Conservation (phyloP, 1,140 invertebrate species). For the Drosophila sechellia region DNA sequence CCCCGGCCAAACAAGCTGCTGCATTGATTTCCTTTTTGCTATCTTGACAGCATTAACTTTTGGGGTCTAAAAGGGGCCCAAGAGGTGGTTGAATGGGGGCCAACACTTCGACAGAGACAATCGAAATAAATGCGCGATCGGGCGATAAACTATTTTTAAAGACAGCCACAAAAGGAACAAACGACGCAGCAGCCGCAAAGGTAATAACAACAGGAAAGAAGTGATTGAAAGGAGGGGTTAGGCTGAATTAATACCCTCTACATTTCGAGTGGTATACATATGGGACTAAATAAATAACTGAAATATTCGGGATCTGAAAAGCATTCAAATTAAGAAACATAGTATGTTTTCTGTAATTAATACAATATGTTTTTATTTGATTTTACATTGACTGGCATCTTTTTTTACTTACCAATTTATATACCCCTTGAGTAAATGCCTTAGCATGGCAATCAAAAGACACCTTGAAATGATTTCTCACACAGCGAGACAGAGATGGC, state of each 20-base stretch:
- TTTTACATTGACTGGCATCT: too few relatives aligned
- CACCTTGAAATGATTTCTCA: slow-evolving; percentile 72
- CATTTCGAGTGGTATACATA: not conserved
- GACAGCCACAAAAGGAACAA: slow-evolving; percentile 74
- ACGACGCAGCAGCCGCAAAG: slow-evolving; percentile 35
- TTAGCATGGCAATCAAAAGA: slow-evolving; percentile 36
- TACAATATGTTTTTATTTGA: too few relatives aligned
- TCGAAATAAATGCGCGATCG: slow-evolving; percentile 82
- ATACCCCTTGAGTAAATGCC: not conserved
- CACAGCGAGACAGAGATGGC: slow-evolving; percentile 60
- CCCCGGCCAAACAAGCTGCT: slow-evolving; percentile 40
- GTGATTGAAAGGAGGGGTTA: not conserved
- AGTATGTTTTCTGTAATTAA: too few relatives aligned
- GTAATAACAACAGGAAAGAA: slow-evolving; percentile 35
- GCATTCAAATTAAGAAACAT: too few relatives aligned
- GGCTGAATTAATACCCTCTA: slow-evolving; percentile 24
- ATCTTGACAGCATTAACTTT: slow-evolving; percentile 81
- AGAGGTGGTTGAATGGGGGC: slow-evolving; percentile 7
- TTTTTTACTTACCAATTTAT: not conserved
- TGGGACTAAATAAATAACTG: too few relatives aligned
- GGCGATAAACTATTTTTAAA: slow-evolving; percentile 83
- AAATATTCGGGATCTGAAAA: too few relatives aligned
- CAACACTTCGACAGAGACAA: slow-evolving; percentile 81
- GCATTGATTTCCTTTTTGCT: slow-evolving; percentile 81
- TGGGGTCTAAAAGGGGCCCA: slow-evolving; percentile 31